A percentile compares a stretch with the other conserved stretches of the same genome.
Conservation (phyloP, 1,140 invertebrate genomes). For the Drosophila sproati region DNA sequence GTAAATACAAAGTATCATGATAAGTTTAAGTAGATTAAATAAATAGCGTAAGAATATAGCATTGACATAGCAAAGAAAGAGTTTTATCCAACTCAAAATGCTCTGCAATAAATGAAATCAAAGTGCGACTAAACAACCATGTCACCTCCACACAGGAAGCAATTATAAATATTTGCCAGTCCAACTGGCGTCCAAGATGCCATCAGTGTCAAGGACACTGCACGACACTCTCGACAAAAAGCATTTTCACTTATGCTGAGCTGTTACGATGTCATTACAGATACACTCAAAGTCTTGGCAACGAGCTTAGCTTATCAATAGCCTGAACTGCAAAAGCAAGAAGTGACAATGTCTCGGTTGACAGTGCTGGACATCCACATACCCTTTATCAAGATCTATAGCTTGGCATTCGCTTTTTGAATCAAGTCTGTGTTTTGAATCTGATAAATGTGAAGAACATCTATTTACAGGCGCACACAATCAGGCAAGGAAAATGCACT, state of each 20-base stretch:
- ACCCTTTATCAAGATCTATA: not conserved
- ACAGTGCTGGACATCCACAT: not conserved
- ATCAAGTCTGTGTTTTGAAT: too few species aligned
- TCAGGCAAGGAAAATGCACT: too few species aligned
- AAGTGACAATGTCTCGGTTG: not conserved
- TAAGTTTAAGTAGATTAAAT: too few species aligned
- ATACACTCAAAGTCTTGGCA: conserved; percentile 1
- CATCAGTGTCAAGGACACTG: conserved; percentile 63
- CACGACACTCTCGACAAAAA: conserved; percentile 29
- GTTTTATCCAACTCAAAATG: too few species aligned
- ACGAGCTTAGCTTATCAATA: conserved; percentile 32
- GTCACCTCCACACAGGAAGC: conserved; percentile 36
- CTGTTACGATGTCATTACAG: conserved; percentile 44
- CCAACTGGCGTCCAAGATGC: conserved; percentile 22
- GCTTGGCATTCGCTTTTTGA: too few species aligned
- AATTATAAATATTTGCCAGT: conserved; percentile 52
- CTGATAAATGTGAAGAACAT: not conserved
- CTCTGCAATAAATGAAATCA: conserved; percentile 19
- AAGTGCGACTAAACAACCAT: not conserved
- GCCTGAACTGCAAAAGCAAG: not conserved
- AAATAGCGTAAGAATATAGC: too few species aligned
- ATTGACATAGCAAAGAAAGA: too few species aligned
- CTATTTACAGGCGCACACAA: too few species aligned
- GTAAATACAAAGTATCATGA: too few species aligned
- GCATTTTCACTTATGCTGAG: conserved; percentile 48